Conservation (phyloP, 2,888 invertebrate species). For the Tromatobia lineatoria region DNA sequence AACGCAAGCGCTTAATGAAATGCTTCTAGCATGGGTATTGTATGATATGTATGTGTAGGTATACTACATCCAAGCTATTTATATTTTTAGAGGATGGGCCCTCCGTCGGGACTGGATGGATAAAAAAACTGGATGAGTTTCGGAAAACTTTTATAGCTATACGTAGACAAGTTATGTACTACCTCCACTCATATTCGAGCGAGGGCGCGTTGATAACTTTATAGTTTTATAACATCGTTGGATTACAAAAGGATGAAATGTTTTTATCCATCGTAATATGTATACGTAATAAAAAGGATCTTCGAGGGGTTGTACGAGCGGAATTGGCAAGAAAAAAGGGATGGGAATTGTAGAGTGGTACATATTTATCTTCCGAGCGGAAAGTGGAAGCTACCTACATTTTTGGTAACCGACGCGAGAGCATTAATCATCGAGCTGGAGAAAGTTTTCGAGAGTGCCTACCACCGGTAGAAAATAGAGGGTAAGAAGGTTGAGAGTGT, state of each 20-base stretch:
- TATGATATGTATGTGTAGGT: constrained; percentile 1
- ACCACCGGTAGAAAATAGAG: constrained; percentile 27
- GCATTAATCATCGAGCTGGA: constrained; percentile 68
- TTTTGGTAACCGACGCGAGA: constrained; percentile 63
- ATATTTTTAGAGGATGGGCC: constrained; percentile 46
- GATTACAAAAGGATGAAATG: constrained; percentile 39
- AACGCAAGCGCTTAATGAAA: constrained; percentile 42
- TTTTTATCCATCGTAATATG: constrained; percentile 26
- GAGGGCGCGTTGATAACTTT: constrained; percentile 54
- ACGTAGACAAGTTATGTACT: constrained; percentile 32
- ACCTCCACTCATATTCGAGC: background rate
- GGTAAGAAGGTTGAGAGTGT: constrained; percentile 7
- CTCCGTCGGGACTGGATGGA: constrained; percentile 25
- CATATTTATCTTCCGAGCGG: constrained; percentile 45
- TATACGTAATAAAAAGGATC: constrained; percentile 34
- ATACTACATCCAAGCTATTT: constrained; percentile 31
- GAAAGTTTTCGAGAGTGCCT: constrained; percentile 61
- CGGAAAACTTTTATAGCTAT: constrained; percentile 50
- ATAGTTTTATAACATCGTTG: constrained; percentile 60
- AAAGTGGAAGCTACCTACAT: constrained; percentile 57
- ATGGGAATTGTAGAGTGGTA: constrained; percentile 48
- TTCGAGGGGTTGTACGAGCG: constrained; percentile 42
- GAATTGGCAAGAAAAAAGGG: constrained; percentile 40
- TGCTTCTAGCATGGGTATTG: constrained; percentile 28
- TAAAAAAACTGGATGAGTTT: constrained; percentile 16